Percentiles rank a stretch among this genome's conserved stretches.
phyloP scores from a whole-genome alignment of 2,113 vertebrate genomes.

The Serinus canaria region DNA sequence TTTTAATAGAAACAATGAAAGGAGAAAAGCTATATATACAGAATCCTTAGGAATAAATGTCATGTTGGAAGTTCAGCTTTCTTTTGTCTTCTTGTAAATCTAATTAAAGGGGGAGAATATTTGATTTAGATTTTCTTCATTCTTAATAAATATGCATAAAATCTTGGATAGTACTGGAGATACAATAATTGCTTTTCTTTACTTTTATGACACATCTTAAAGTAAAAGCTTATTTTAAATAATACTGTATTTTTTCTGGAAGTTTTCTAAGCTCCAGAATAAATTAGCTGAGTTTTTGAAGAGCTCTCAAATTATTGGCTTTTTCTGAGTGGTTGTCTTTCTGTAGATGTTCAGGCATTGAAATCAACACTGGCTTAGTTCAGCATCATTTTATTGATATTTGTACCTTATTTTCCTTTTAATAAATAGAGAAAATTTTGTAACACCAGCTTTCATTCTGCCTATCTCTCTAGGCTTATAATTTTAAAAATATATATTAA shows the following conservation, averaged over 20 bases:
- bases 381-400: not conserved
- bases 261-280: not conserved
- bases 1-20: not conserved
- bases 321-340: not conserved
- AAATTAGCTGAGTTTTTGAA: not conserved
- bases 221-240: not conserved
- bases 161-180: not conserved
- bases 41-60: not conserved
- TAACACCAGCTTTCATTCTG: no score
- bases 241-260: not conserved
- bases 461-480: not conserved
- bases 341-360: not conserved
- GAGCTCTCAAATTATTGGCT: not conserved
- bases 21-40: not conserved
- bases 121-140: not conserved
- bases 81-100: not conserved
- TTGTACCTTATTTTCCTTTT: not conserved
- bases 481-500: not conserved
- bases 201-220: not conserved
- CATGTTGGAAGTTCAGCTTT: not conserved
- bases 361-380: not conserved
- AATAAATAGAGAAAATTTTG: no score
- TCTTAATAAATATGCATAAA: not conserved
- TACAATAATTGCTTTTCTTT: not conserved
- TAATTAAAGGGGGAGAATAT: not conserved